These are phyloP conservation scores for Zaprionus capensis DNA, from an alignment of 1,140 invertebrate genomes.

Conservation along the genomic window DNA sequence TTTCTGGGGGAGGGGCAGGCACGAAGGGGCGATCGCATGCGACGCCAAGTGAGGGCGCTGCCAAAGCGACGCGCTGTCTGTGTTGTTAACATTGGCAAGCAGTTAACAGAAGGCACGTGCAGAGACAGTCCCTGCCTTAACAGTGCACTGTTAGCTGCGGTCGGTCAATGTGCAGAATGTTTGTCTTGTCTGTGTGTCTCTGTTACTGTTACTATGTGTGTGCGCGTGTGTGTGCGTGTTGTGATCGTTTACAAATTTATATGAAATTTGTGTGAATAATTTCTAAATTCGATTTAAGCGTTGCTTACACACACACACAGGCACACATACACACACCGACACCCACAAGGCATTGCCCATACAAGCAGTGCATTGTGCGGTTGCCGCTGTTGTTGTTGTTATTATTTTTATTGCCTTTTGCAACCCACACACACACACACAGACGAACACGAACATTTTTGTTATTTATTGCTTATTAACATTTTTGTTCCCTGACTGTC, in stretches of 20 bases:
- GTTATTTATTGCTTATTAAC: constrained; percentile 77
- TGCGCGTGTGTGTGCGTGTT: constrained; percentile 15
- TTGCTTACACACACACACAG: constrained; percentile 8
- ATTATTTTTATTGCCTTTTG: constrained; percentile 48
- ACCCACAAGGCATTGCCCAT: constrained; percentile 52
- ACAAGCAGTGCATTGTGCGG: constrained; percentile 54
- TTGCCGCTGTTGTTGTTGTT: constrained; percentile 38
- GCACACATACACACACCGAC: constrained; percentile 1
- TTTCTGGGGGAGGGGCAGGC: background rate
- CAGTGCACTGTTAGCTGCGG: constrained; percentile 32
- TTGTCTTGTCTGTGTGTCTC: constrained; percentile 1
- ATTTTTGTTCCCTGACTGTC: constrained; percentile 46
- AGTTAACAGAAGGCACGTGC: constrained; percentile 11
- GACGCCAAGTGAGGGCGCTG: background rate
- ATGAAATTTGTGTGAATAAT: constrained; percentile 65
- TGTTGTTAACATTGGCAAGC: constrained; percentile 24
- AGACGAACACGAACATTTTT: constrained; percentile 34
- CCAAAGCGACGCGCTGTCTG: constrained; percentile 42
- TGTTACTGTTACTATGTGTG: background rate
- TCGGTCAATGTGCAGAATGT: background rate
- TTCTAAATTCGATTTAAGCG: constrained; percentile 36
- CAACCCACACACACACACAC: constrained; percentile 50
- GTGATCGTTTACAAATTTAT: constrained; percentile 29
- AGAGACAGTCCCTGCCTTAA: constrained; percentile 9
- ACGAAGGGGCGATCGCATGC: constrained; percentile 37